Conservation (phyloP, 2,888 invertebrate genomes). For the Platypus cylindrus region DNA sequence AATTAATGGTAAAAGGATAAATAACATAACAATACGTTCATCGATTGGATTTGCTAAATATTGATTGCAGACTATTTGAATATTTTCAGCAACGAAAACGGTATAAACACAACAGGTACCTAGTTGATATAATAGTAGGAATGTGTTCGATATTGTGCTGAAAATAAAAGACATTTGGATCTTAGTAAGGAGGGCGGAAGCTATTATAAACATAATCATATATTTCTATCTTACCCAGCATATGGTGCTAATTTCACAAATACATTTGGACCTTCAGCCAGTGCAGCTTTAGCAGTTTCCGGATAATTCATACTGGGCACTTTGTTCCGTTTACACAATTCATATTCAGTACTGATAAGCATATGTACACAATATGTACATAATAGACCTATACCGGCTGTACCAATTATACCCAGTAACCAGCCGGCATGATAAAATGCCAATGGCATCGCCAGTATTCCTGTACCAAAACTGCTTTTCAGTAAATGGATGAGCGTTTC, state of each 20-base stretch:
- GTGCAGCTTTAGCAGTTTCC: slow-evolving; percentile 63
- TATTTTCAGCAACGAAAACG: slow-evolving; percentile 81
- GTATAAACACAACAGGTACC: slow-evolving; percentile 96
- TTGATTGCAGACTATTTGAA: slow-evolving; percentile 44
- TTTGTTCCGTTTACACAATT: slow-evolving; percentile 43
- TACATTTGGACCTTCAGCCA: slow-evolving; percentile 60
- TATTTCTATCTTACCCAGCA: slow-evolving; percentile 45
- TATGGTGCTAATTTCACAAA: slow-evolving; percentile 50
- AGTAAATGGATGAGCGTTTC: slow-evolving; percentile 75
- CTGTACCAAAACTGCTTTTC: slow-evolving; percentile 85
- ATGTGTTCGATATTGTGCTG: slow-evolving; percentile 61
- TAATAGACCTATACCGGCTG: slow-evolving; percentile 71
- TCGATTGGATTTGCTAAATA: slow-evolving; percentile 9
- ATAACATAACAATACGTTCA: slow-evolving; percentile 43
- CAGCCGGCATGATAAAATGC: slow-evolving; percentile 78
- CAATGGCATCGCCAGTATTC: slow-evolving; percentile 81
- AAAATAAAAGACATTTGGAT: slow-evolving; percentile 20
- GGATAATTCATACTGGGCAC: slow-evolving; percentile 60
- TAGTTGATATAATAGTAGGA: slow-evolving; percentile 78
- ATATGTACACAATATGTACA: slow-evolving; percentile 93
- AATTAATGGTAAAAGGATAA: slow-evolving; percentile 56
- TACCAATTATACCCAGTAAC: slow-evolving; percentile 65
- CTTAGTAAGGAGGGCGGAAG: background rate
- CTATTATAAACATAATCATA: background rate
- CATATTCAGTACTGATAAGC: slow-evolving; percentile 58